Evolutionary conservation across 2,888 invertebrate species (phyloP).

Genomic region (Ypsolopha sequella): DNA sequence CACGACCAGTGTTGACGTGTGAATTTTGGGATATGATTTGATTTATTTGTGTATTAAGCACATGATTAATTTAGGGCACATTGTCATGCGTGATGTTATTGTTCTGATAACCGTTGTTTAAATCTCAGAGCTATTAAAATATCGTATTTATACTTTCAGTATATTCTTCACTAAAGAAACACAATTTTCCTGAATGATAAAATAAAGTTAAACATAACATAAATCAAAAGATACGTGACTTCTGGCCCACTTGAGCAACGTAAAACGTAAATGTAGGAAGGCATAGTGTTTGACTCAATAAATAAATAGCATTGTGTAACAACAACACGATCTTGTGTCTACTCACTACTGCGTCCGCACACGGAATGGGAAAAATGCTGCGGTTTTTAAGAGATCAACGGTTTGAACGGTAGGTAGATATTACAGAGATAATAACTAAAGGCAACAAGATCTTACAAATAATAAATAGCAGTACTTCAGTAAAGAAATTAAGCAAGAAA

Average conservation of each 20-base stretch:
- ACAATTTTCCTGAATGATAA: too few species aligned
- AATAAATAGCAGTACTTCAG: too few species aligned
- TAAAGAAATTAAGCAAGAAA: too few species aligned
- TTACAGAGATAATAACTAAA: too few species aligned
- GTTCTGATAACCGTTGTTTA: too few species aligned
- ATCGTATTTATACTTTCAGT: neutral
- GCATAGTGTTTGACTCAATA: neutral
- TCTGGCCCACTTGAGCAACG: neutral
- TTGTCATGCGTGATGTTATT: too few species aligned
- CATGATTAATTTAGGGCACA: too few species aligned
- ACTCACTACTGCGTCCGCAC: neutral
- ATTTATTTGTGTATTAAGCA: too few species aligned
- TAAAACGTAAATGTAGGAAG: neutral
- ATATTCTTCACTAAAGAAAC: too few species aligned
- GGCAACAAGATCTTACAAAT: too few species aligned
- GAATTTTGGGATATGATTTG: too few species aligned
- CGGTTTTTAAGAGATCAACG: neutral
- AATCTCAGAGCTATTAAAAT: neutral
- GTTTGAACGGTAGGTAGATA: neutral
- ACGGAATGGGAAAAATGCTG: neutral
- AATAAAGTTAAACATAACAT: neutral
- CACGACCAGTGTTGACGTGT: too few species aligned
- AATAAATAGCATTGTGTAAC: neutral
- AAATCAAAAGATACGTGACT: slow-evolving; percentile 5
- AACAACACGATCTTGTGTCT: neutral